Evolutionary conservation across 2,888 invertebrate genomes (phyloP).

Genomic region (Electrophaes corylata): DNA sequence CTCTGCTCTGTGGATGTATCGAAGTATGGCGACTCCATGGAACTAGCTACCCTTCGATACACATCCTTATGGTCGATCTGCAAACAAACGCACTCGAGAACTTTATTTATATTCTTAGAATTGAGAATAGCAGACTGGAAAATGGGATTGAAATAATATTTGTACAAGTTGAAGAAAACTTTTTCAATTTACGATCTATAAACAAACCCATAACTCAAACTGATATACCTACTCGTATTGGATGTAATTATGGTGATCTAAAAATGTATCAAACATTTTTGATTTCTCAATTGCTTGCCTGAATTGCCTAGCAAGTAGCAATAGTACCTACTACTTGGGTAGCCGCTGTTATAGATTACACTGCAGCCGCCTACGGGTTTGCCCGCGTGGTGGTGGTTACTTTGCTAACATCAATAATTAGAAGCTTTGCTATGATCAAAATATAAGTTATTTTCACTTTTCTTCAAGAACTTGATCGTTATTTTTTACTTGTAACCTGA

Average conservation of each 20-base stretch:
- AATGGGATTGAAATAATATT: slow-evolving; percentile 13
- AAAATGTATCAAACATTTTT: slow-evolving; percentile 1
- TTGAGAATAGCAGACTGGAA: slow-evolving; percentile 10
- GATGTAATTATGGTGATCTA: background rate
- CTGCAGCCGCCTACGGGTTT: too few species aligned
- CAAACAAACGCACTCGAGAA: slow-evolving; percentile 17
- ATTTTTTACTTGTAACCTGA: too few species aligned
- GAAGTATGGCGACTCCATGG: slow-evolving; percentile 64
- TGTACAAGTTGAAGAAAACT: slow-evolving; percentile 7
- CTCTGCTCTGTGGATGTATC: slow-evolving; percentile 59
- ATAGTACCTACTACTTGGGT: too few species aligned
- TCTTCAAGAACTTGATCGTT: too few species aligned
- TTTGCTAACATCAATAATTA: too few species aligned
- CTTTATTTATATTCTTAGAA: slow-evolving; percentile 14
- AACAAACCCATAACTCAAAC: background rate
- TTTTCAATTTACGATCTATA: slow-evolving; percentile 11
- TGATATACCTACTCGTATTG: background rate
- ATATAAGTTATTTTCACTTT: too few species aligned
- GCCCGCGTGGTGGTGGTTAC: too few species aligned
- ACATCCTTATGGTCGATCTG: slow-evolving; percentile 54
- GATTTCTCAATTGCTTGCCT: too few species aligned
- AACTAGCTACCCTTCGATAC: slow-evolving; percentile 58
- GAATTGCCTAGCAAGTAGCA: too few species aligned
- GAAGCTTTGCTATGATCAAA: too few species aligned
- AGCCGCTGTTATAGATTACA: too few species aligned